Base-by-base conservation (phyloP, 2,113 vertebrate genomes). In the Isichthys henryi region DNA sequence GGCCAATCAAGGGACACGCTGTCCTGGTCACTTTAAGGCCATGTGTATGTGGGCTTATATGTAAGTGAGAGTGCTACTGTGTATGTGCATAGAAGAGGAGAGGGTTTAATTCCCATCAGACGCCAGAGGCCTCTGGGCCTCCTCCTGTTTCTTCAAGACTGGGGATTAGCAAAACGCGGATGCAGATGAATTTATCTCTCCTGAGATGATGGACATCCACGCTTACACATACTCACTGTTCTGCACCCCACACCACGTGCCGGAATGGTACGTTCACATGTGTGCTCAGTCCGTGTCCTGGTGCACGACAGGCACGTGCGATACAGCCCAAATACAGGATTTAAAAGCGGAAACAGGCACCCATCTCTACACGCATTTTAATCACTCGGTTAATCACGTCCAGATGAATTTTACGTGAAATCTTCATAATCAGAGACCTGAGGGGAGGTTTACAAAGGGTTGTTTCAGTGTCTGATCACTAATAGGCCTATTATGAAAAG, bases 401-500 rank as follows among this genome's bases (percentile, higher is more conserved):
- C 2, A 53, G 85, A 87, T 21, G 50, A 93, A 91, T 88, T 90
- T 91, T 92, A 94, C 92, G 90, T 92, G 83, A 92, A 92, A 91
- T 87, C 90, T 90, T 91, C 87, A 84, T 92, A 89, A 89, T 87
- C 90, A 43, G 58, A 86, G 43, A 11, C 62, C 56, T 82, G 86
- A 70, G 90, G 89, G 85, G 85, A 86, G 91, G 88, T 77, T 89
- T 74, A 92, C 90, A 90, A 89, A 84, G 46, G 89, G 88, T 88
- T 19, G 90, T 45, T n/a, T 90, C 89, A 93, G 90, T 53, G 27
- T 90, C 89, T 93, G 53, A 94, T 91, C 89, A 92, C 93, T 95
- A 94, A 93, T 91, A 90, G 35, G 90, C 88, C 83, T 92, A 90
- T 92, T 92, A 94, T 93, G 86, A 90, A 92, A 91, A 92, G 92